Conservation (phyloP, 2,888 invertebrate species). For the Drosophila tanythrix region DNA sequence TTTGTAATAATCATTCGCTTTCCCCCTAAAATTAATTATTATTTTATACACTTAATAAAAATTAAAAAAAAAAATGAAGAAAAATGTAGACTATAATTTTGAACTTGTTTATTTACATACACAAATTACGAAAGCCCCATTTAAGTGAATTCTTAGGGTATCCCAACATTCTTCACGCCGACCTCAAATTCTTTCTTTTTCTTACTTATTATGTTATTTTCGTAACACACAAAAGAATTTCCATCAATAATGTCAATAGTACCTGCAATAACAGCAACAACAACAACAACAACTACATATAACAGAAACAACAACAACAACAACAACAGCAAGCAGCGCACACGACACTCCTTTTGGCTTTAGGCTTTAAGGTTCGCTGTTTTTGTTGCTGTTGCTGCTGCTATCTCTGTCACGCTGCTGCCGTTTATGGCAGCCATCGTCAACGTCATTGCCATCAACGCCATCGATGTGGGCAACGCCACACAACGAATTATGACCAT, state of each 20-base stretch:
- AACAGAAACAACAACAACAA: conserved; percentile 42
- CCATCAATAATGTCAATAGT: conserved; percentile 81
- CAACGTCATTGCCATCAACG: conserved; percentile 32
- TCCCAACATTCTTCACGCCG: background rate
- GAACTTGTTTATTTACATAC: background rate
- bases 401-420: conserved; percentile 5
- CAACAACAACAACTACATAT: conserved; percentile 37
- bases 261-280: conserved; percentile 54
- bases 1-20: background rate
- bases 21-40: background rate
- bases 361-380: conserved; percentile 32
- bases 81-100: background rate
- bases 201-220: conserved; percentile 38
- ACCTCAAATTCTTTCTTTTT: conserved; percentile 44
- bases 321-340: conserved; percentile 34
- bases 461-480: conserved; percentile 27
- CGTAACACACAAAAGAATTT: conserved; percentile 77
- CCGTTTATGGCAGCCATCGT: conserved; percentile 40
- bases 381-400: background rate
- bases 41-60: background rate
- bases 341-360: conserved; percentile 62
- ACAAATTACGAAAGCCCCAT: background rate
- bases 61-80: background rate
- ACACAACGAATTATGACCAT: conserved; percentile 73
- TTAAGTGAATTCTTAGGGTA: conserved; percentile 30